A percentile compares a stretch with the other conserved stretches of the same genome.
Evolutionary conservation across 1,140 invertebrate genomes (phyloP).

Genomic region (Megalonaias nervosa): DNA sequence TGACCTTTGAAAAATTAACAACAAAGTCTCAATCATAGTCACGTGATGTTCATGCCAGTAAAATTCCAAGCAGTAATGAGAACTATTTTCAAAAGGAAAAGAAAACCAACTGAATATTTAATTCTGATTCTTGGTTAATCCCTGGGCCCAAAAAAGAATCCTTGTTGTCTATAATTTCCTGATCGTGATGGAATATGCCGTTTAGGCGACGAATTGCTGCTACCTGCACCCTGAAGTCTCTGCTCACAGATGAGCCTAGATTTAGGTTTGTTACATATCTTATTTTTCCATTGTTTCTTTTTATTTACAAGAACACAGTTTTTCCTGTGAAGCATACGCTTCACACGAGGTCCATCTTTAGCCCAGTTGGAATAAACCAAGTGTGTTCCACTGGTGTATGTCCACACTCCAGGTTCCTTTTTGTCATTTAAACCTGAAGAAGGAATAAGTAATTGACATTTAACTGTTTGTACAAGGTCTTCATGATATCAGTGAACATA

Average conservation of each 20-base stretch:
- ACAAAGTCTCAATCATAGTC: too few species aligned
- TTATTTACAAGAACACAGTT: conserved; percentile 66
- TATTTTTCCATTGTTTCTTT: conserved; percentile 60
- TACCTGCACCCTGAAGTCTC: conserved; percentile 15
- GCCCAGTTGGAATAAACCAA: conserved; percentile 56
- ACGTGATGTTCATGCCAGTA: too few species aligned
- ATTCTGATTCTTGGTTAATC: too few species aligned
- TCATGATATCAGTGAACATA: neutral
- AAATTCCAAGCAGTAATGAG: too few species aligned
- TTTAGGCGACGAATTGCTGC: conserved; percentile 23
- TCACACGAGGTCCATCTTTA: conserved; percentile 45
- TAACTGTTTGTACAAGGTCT: neutral
- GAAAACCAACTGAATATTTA: too few species aligned
- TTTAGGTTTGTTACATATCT: conserved; percentile 58
- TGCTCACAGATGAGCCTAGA: conserved; percentile 62
- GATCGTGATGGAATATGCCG: conserved; percentile 4
- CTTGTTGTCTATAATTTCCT: too few species aligned
- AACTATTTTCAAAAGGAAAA: too few species aligned
- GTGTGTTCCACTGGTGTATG: conserved; percentile 54
- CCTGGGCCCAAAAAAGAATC: too few species aligned
- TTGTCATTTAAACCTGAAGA: conserved; percentile 64
- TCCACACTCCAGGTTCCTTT: conserved; percentile 47
- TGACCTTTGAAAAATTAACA: too few species aligned
- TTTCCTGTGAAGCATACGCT: conserved; percentile 49
- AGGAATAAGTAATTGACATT: conserved; percentile 6